These are phyloP conservation scores for Cricetomys ansorgei DNA, from an alignment of 2,113 vertebrate species.

Conservation along the genomic window DNA sequence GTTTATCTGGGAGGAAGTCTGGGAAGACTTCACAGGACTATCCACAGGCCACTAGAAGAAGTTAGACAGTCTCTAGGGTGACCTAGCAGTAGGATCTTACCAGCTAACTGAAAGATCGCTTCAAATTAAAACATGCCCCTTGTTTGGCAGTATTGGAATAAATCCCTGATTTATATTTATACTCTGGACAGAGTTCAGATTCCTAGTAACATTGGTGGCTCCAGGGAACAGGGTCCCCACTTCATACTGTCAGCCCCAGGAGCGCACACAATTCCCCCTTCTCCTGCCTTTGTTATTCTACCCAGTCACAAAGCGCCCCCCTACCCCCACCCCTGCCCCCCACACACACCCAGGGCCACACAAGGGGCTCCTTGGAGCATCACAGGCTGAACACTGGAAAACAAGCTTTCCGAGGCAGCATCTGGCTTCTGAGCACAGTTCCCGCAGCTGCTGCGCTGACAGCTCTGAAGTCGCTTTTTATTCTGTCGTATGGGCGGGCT, in stretches of 20 bases:
- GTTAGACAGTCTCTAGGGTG: not conserved
- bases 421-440: conserved; percentile 78
- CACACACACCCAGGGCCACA: conserved; percentile 58
- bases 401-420: conserved; percentile 73
- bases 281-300: conserved; percentile 42
- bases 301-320: conserved; percentile 67
- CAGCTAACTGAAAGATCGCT: not conserved
- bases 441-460: conserved; percentile 66
- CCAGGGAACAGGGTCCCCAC: conserved; percentile 30
- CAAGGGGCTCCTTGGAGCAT: conserved; percentile 72
- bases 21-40: not conserved
- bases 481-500: conserved; percentile 64
- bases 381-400: conserved; percentile 63
- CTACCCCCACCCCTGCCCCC: no score
- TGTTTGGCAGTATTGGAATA: conserved; percentile 45
- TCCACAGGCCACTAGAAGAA: not conserved
- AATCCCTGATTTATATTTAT: not conserved
- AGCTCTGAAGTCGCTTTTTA: conserved; percentile 79
- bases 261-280: not conserved
- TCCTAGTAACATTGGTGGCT: conserved; percentile 1
- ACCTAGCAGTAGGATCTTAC: not conserved
- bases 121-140: conserved; percentile 24
- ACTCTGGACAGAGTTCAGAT: not conserved
- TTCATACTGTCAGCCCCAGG: conserved; percentile 6
- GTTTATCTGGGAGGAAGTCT: conserved; percentile 19